Evolutionary conservation across 2,888 invertebrate genomes (phyloP).

Genomic region (Rhamphomyia laevipes): DNA sequence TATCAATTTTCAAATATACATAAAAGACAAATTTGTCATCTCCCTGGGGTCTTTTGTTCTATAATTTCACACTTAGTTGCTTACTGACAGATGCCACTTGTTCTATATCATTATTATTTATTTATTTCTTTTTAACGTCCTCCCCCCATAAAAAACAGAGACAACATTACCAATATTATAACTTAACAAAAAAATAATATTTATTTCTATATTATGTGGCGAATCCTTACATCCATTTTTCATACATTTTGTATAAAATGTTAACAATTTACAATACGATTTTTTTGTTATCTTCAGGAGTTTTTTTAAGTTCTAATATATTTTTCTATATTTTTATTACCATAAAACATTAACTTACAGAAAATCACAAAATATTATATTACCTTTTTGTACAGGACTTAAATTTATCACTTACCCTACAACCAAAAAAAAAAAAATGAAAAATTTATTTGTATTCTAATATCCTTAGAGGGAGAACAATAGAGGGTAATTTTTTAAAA

Average conservation of each 20-base stretch:
- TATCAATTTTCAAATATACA: neutral
- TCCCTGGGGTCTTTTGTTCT: conserved; percentile 3
- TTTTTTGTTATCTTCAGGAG: conserved; percentile 8
- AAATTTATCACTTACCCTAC: too few species aligned
- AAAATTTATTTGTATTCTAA: neutral
- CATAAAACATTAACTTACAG: too few species aligned
- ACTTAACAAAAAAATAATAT: too few species aligned
- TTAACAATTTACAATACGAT: conserved; percentile 16
- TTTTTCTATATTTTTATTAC: too few species aligned
- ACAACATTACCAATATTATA: too few species aligned
- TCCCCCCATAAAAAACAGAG: too few species aligned
- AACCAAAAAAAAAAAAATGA: too few species aligned
- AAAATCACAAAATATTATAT: too few species aligned
- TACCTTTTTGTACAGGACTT: too few species aligned
- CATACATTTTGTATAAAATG: conserved; percentile 1
- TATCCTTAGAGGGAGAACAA: neutral
- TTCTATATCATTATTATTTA: conserved; percentile 5
- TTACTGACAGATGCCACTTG: conserved; percentile 11
- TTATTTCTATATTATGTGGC: too few species aligned
- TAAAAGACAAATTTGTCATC: neutral
- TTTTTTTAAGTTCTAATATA: neutral
- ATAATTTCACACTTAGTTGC: conserved; percentile 13
- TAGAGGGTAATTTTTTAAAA: neutral
- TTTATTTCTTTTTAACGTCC: neutral
- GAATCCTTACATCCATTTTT: too few species aligned